Evolutionary conservation across 2,888 invertebrate species (phyloP), one percentile per base, ranked within the genome.

Genomic region (Tipula unca): DNA sequence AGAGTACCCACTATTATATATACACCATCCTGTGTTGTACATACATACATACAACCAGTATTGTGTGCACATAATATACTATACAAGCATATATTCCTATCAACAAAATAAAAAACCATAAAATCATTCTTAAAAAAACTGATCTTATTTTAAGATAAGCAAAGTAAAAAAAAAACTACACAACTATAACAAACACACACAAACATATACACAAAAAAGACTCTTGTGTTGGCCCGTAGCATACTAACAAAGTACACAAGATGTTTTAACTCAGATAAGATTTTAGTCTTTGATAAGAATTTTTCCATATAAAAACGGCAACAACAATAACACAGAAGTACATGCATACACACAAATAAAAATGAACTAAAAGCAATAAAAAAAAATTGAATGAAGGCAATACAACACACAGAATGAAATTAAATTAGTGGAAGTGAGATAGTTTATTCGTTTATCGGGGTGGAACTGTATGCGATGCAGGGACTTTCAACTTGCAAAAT

Each of bases 231-330:
- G 87, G 87, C 88, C 87, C 86, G 87, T 87, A 87, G 87, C 87
- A 87, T 87, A 88, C 88, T 87, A 88, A 87, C 88, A 88, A 88
- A 88, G 87, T 87, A 88, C 87, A 87, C 86, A 87, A 87, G 87
- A 87, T 87, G 87, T 88, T 88, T 87, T 86, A 86, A 86, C 87
- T 86, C 85, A 86, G 87, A 87, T 87, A 87, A 87, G 85, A 85
- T 87, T 87, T 87, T 87, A 87, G 87, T 86, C 87, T 86, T 86
- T 86, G 83, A 83, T 83, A 83, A 83, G 6, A 83, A 83, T 83
- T 83, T 83, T 83, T 83, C 35, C 83, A 83, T 83, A 83, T 83
- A 83, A 32, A 83, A 83, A 69, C 69, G 69, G 69, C 69, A 69
- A 69, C 69, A 83, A 83, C 83, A 32, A 83, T 32, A 35, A 83